These are phyloP conservation scores for Epizoanthus stellaris DNA, from an alignment of 92 coral and sea anemone species.

Conservation along the genomic window DNA sequence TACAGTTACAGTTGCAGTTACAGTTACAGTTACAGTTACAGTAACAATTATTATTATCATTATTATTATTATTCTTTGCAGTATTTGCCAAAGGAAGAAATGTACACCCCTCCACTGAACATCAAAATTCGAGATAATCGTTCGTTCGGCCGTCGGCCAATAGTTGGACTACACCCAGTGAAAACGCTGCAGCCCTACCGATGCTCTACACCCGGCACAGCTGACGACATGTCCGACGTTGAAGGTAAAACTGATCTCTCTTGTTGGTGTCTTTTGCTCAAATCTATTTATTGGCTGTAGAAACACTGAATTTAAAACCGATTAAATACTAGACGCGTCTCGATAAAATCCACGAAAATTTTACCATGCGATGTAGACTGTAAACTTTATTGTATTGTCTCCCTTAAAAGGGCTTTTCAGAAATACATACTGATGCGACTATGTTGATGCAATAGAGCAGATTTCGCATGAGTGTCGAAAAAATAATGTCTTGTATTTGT, in stretches of 20 bases:
- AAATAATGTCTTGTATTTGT: too few species aligned
- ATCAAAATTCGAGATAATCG: slow-evolving; percentile 97
- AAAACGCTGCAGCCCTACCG: slow-evolving; percentile 77
- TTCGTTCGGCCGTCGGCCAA: slow-evolving; percentile 93
- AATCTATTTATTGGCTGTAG: too few species aligned
- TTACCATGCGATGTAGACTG: too few species aligned
- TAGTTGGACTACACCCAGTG: slow-evolving; percentile 91
- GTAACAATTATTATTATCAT: background rate
- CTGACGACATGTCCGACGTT: slow-evolving; percentile 49
- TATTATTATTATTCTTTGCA: slow-evolving; percentile 9
- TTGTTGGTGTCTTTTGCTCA: background rate
- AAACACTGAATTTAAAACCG: too few species aligned
- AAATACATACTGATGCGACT: too few species aligned
- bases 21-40: background rate
- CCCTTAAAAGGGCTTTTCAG: too few species aligned
- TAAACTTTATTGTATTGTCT: too few species aligned
- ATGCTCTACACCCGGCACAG: slow-evolving; percentile 63
- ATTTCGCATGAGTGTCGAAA: too few species aligned
- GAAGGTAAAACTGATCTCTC: slow-evolving; percentile 55
- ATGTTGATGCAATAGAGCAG: too few species aligned
- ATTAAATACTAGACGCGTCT: too few species aligned
- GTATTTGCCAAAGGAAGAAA: slow-evolving; percentile 92
- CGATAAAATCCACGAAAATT: too few species aligned
- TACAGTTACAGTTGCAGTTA: background rate
- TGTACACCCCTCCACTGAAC: slow-evolving; percentile 93